phyloP scores from a whole-genome alignment of 2,888 invertebrate species.

The Sminthurides aquaticus region DNA sequence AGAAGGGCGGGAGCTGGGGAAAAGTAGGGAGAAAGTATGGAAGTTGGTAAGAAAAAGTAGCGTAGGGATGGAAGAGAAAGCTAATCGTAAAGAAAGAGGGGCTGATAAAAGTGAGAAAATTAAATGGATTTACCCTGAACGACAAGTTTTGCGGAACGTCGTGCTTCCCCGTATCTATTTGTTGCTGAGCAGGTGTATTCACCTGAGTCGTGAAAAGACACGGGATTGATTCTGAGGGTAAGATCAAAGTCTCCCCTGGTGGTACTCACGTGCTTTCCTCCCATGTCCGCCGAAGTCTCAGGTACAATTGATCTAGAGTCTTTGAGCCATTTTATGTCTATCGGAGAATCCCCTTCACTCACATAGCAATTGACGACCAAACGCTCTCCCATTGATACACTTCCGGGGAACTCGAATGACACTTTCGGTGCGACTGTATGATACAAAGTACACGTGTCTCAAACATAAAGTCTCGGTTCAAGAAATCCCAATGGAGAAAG shows the following conservation, averaged over 20 bases:
- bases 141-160: conserved; percentile 49
- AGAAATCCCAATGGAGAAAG: background rate
- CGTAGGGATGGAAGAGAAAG: background rate
- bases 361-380: conserved; percentile 52
- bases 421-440: conserved; percentile 52
- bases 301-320: conserved; percentile 40
- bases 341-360: conserved; percentile 53
- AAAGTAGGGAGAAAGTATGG: background rate
- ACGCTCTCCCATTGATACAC: conserved; percentile 50
- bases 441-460: background rate
- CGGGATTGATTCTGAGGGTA: conserved; percentile 50
- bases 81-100: background rate
- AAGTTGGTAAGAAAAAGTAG: background rate
- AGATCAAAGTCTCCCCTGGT: conserved; percentile 19
- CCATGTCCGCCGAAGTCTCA: background rate
- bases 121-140: conserved; percentile 43
- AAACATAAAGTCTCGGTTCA: background rate
- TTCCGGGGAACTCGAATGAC: conserved; percentile 51
- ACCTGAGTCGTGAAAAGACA: conserved; percentile 51
- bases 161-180: conserved; percentile 50
- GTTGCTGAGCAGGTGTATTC: conserved; percentile 52
- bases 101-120: background rate
- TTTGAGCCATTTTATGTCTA: conserved; percentile 53
- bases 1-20: background rate
- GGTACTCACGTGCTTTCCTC: conserved; percentile 9